These are phyloP conservation scores for Botia kubotai DNA, from an alignment of 2,797 vertebrate genomes.

Conservation along the genomic window DNA sequence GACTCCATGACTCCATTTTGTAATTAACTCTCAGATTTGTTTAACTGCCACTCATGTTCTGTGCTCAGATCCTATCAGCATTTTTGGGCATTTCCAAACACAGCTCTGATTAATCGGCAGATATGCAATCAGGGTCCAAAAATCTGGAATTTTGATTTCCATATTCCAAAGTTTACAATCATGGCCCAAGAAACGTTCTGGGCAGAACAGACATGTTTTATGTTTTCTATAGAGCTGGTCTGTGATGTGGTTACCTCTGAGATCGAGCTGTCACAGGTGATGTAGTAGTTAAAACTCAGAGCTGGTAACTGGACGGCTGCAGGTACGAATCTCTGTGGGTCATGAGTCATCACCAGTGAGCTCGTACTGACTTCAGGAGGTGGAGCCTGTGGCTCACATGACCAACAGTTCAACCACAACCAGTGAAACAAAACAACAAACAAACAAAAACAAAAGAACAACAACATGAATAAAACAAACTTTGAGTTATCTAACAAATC, in stretches of 20 bases:
- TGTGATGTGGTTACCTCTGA: neutral
- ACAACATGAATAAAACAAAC: neutral
- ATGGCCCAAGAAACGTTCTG: neutral
- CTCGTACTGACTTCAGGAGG: too few species aligned
- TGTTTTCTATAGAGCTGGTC: too few species aligned
- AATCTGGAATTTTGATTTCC: neutral
- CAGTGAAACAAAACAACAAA: neutral
- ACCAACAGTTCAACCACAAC: neutral
- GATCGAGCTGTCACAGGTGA: neutral
- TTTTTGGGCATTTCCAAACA: slow-evolving; percentile 9
- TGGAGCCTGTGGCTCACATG: neutral
- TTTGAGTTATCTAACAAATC: too few species aligned
- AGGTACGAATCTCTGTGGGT: neutral
- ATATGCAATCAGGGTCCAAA: neutral
- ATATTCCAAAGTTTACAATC: neutral
- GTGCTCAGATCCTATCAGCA: slow-evolving; percentile 6
- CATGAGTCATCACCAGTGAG: too few species aligned
- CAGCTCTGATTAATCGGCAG: slow-evolving; percentile 9
- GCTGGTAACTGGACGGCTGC: neutral
- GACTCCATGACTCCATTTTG: neutral
- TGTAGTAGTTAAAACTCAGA: neutral
- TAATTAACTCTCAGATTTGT: slow-evolving; percentile 17
- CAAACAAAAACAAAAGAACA: neutral
- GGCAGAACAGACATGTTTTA: neutral
- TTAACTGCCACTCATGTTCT: neutral